Percentiles rank a stretch among this genome's conserved stretches.
These are phyloP conservation scores for Bolinopsis microptera DNA, from an alignment of 37 sponge, comb jelly and placozoan genomes.

Conservation along the genomic window DNA sequence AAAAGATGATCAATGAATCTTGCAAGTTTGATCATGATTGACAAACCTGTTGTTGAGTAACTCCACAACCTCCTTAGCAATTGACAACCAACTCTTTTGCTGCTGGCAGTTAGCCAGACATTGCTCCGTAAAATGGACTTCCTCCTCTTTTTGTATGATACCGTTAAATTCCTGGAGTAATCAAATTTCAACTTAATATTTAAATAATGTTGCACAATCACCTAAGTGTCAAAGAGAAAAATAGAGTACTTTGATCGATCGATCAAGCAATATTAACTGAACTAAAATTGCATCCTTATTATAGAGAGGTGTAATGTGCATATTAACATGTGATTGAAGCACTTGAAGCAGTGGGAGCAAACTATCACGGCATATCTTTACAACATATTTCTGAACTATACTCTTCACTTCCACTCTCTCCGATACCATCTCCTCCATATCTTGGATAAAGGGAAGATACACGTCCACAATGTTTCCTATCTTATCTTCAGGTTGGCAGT, in stretches of 20 bases:
- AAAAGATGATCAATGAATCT: neutral
- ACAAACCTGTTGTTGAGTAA: constrained; percentile 8
- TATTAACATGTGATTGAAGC: neutral
- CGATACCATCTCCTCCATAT: neutral
- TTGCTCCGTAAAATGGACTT: neutral
- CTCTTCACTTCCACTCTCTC: neutral
- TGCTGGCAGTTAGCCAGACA: neutral
- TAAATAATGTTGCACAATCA: too few relatives aligned
- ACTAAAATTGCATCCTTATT: too few relatives aligned
- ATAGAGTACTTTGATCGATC: too few relatives aligned
- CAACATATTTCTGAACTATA: neutral
- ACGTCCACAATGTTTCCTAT: constrained; percentile 36
- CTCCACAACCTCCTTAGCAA: constrained; percentile 15
- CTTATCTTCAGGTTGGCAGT: neutral
- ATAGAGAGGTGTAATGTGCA: too few relatives aligned
- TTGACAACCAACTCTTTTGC: neutral
- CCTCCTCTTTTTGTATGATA: neutral
- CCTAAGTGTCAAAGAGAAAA: too few relatives aligned
- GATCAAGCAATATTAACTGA: too few relatives aligned
- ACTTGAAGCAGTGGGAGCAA: constrained; percentile 6
- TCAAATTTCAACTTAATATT: neutral
- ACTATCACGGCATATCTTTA: neutral
- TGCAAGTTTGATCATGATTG: neutral
- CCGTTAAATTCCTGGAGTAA: constrained; percentile 29
- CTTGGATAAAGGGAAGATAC: constrained; percentile 1